Evolutionary conservation across 2,113 vertebrate genomes (phyloP).

Genomic region (Rhinolophus ferrumequinum): DNA sequence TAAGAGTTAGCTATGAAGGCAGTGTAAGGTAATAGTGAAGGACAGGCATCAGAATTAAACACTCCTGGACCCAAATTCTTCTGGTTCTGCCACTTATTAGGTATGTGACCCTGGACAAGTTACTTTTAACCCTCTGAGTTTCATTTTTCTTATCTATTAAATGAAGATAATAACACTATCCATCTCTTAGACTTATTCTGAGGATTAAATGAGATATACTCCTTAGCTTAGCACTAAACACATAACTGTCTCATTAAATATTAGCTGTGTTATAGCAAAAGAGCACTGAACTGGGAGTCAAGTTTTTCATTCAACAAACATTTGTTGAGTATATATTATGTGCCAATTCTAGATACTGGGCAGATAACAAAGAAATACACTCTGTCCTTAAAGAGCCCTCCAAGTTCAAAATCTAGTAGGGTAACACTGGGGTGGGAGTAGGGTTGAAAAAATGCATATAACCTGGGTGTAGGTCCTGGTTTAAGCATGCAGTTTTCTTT

Average conservation of each 20-base stretch:
- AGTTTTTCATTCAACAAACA: neutral
- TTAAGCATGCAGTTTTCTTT: neutral
- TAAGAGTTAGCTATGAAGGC: neutral
- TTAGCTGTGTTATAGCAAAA: neutral
- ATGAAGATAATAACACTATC: neutral
- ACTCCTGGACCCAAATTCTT: neutral
- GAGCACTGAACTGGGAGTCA: neutral
- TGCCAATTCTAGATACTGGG: neutral
- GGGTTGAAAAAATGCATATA: neutral
- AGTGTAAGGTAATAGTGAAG: neutral
- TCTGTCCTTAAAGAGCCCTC: neutral
- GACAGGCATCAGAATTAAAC: neutral
- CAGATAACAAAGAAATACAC: neutral
- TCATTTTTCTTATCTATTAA: neutral
- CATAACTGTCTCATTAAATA: neutral
- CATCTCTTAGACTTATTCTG: neutral
- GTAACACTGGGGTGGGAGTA: fast-evolving
- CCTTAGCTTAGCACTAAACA: neutral
- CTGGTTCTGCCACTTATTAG: neutral
- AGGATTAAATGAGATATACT: neutral
- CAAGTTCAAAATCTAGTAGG: neutral
- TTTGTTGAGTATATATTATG: neutral
- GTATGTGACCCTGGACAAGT: neutral
- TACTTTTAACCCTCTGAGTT: neutral
- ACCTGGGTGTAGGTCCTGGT: neutral